A percentile compares a stretch with the other conserved stretches of the same genome.
Conservation (phyloP, 2,797 vertebrate species). For the Lagodon rhomboides region DNA sequence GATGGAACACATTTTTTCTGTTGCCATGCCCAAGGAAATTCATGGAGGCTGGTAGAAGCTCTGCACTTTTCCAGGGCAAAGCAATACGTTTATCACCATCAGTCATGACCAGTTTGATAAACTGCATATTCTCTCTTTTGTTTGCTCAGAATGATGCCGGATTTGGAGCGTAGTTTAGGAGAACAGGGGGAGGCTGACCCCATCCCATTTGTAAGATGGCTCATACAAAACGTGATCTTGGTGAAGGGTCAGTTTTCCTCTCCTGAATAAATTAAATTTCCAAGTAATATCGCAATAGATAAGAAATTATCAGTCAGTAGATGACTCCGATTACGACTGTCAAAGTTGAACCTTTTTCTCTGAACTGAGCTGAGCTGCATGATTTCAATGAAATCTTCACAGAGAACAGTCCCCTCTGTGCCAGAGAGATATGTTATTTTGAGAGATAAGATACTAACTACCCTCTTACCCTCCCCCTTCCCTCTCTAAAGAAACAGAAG, state of each 20-base stretch:
- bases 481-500: background rate
- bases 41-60: too few relatives aligned
- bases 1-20: too few relatives aligned
- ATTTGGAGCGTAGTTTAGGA: too few relatives aligned
- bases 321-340: background rate
- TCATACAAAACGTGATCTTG: background rate
- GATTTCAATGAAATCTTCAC: background rate
- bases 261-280: background rate
- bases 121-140: too few relatives aligned
- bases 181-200: background rate
- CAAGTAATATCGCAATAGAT: too few relatives aligned
- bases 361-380: background rate
- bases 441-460: constrained; percentile 52
- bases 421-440: background rate
- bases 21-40: too few relatives aligned
- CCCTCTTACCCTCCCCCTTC: background rate
- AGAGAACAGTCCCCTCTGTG: background rate
- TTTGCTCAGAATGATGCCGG: too few relatives aligned
- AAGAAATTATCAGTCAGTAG: background rate
- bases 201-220: background rate
- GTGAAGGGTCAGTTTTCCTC: background rate
- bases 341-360: constrained; percentile 1
- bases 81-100: too few relatives aligned
- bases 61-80: too few relatives aligned
- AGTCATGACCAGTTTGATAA: too few relatives aligned